Evolutionary conservation across 2,888 invertebrate species (phyloP), one percentile per base, ranked within the genome.

Genomic region (Heteromurus nitidus): DNA sequence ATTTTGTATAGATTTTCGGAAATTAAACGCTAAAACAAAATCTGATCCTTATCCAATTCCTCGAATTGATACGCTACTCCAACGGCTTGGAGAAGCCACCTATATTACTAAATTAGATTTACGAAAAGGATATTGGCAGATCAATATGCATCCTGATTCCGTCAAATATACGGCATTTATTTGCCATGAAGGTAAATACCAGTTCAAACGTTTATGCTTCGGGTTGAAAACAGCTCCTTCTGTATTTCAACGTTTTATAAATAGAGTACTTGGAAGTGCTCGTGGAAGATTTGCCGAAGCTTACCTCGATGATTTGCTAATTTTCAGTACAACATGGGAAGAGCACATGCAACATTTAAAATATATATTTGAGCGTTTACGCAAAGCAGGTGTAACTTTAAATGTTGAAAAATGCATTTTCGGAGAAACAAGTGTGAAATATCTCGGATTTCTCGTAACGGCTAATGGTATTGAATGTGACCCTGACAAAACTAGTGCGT

Each of bases 371-470:
- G 55, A 81, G 0, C 53, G 81, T n/a, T 72, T 88, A 1, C 60
- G 75, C 9, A 53, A 81, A 2, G 87, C 88, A 3, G 85, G 85
- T 28, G 64, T 88, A 2, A 88, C 87, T 0, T 26, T 88, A 0
- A 88, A 87, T 47, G 20, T 86, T 2, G 60, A 28, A 0, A 89
- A 89, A 81, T 88, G 88, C 75, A 55, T 77, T 20, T 88, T 88
- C 70, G 85, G 86, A 3, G 28, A 81, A 16, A 80, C 85, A 3
- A 47, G 82, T 16, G 47, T 89, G 2, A 85, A 86, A 68, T 88
- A 88, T 76, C 74, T 89, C 5, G 88, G 89, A 0, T 88, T 88
- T 69, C 30, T 88, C 0, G 87, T 90, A 0, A 87, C 88, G 72
- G 50, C 72, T 5, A 36, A 86, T 5, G 88, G 88, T 0, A 74